A percentile compares a stretch with the other conserved stretches of the same genome.
These are phyloP conservation scores for Scatophagus argus DNA, from an alignment of 2,113 vertebrate species.

Conservation along the genomic window DNA sequence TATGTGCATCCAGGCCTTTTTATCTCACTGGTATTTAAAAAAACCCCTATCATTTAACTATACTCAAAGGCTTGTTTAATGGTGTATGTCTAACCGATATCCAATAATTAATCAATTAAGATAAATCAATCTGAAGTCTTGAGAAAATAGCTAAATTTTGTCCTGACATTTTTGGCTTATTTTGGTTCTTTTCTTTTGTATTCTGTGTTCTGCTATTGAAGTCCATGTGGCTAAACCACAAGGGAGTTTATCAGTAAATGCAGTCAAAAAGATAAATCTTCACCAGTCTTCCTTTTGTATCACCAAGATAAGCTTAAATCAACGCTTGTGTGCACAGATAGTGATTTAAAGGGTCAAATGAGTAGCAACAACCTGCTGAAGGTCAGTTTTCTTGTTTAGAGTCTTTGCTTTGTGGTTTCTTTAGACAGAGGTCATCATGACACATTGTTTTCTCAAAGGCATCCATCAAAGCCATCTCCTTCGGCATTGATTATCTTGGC, in stretches of 20 bases:
- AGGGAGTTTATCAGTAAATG: conserved; percentile 33
- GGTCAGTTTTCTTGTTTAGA: conserved; percentile 73
- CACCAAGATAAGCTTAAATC: conserved; percentile 54
- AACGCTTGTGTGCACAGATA: conserved; percentile 56
- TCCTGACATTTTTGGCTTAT: background rate
- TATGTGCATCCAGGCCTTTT: background rate
- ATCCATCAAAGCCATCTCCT: conserved; percentile 82
- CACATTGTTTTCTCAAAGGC: conserved; percentile 81
- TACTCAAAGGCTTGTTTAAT: background rate
- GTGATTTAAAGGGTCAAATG: conserved; percentile 58
- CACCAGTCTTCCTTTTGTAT: conserved; percentile 40
- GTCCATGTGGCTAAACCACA: conserved; percentile 10
- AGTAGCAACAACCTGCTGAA: conserved; percentile 58
- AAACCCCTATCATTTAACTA: background rate
- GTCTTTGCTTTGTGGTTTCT: conserved; percentile 67
- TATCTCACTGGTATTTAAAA: background rate
- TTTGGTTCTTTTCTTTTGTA: background rate
- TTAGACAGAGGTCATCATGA: conserved; percentile 73
- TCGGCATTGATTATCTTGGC: conserved; percentile 81
- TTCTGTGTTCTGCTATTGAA: background rate
- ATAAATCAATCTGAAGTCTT: background rate
- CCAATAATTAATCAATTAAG: conserved; percentile 1
- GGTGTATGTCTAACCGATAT: background rate
- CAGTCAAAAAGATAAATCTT: conserved; percentile 45
- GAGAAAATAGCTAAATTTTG: background rate